Percentiles rank a stretch among this genome's conserved stretches.
Evolutionary conservation across 2,888 invertebrate genomes (phyloP).

Genomic region (Nephrotoma guestfalica): DNA sequence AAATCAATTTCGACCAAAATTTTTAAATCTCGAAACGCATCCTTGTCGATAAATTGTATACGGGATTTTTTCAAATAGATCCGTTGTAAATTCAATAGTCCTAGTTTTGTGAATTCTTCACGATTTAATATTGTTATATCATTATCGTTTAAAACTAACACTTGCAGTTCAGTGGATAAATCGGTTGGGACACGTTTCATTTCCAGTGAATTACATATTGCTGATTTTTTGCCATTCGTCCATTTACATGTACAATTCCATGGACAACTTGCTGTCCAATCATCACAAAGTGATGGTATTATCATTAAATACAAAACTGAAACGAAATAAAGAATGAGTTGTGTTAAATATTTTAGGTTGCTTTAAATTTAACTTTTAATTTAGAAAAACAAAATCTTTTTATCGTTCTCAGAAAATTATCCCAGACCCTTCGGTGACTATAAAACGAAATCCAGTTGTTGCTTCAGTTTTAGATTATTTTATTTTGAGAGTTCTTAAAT

Average conservation of each 20-base stretch:
- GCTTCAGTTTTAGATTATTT: too few species aligned
- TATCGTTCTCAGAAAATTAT: too few species aligned
- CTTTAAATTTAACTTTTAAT: too few species aligned
- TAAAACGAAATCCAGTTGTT: too few species aligned
- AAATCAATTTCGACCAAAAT: constrained; percentile 79
- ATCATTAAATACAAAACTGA: constrained; percentile 12
- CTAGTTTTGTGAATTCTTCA: constrained; percentile 64
- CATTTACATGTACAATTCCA: constrained; percentile 80
- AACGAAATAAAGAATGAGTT: background rate
- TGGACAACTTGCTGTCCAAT: constrained; percentile 76
- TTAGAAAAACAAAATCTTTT: too few species aligned
- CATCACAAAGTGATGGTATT: constrained; percentile 42
- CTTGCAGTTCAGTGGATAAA: constrained; percentile 53
- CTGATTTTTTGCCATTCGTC: constrained; percentile 83
- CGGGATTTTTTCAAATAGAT: constrained; percentile 64
- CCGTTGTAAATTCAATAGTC: constrained; percentile 70
- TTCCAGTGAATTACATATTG: constrained; percentile 67
- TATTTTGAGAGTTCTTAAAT: too few species aligned
- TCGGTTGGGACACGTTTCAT: constrained; percentile 61
- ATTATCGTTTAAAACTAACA: constrained; percentile 71
- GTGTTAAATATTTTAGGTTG: too few species aligned
- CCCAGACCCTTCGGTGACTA: too few species aligned
- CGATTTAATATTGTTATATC: constrained; percentile 57
- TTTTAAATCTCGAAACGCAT: constrained; percentile 74
- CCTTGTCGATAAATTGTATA: constrained; percentile 58